These are phyloP conservation scores for Ectropis grisescens DNA, from an alignment of 1,140 invertebrate species.

Conservation along the genomic window DNA sequence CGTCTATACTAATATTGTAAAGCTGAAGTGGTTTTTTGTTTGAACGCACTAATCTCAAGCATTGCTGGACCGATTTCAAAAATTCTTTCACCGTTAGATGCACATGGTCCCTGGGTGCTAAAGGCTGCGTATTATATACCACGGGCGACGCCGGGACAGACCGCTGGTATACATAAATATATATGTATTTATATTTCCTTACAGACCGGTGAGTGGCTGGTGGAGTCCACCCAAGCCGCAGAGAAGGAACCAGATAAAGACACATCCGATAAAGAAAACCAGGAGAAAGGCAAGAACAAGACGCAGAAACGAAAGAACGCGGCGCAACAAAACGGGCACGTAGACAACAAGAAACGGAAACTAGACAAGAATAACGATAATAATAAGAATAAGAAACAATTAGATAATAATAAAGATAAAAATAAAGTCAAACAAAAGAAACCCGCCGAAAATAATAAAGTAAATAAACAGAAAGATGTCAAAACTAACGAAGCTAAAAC, in stretches of 20 bases:
- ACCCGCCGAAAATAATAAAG: too few species aligned
- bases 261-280: neutral
- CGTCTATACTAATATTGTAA: too few species aligned
- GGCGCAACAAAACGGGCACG: constrained; percentile 14
- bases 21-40: too few species aligned
- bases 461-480: neutral
- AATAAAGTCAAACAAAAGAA: too few species aligned
- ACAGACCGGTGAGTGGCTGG: neutral
- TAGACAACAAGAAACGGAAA: constrained; percentile 2
- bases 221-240: neutral
- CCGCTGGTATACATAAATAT: neutral
- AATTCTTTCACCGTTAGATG: too few species aligned
- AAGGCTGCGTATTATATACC: too few species aligned
- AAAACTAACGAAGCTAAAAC: too few species aligned
- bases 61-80: too few species aligned
- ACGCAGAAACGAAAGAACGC: neutral
- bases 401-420: constrained; percentile 9
- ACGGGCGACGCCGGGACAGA: too few species aligned
- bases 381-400: constrained; percentile 10
- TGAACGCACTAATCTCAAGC: too few species aligned
- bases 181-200: neutral
- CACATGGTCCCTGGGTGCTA: too few species aligned
- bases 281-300: neutral
- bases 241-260: neutral
- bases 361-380: neutral